Evolutionary conservation across 2,888 invertebrate genomes (phyloP).

Genomic region (Esperia sulphurella): DNA sequence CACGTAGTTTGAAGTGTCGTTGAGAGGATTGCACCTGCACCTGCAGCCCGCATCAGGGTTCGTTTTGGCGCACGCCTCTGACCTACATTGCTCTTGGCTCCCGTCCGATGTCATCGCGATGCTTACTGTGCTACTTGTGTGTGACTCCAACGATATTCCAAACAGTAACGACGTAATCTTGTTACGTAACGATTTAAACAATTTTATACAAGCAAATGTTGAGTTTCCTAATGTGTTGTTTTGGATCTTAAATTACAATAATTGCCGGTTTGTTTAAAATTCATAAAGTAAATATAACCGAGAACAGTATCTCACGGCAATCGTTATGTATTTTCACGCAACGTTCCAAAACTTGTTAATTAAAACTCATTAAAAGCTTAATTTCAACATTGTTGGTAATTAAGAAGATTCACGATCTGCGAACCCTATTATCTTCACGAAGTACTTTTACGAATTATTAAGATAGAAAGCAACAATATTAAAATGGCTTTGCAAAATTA

Average conservation of each 20-base stretch:
- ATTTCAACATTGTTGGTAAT: conserved; percentile 73
- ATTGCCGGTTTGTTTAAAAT: conserved; percentile 23
- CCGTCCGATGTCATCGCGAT: conserved; percentile 9
- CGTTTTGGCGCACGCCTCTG: conserved; percentile 12
- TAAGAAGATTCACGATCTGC: conserved; percentile 74
- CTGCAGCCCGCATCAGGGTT: not conserved
- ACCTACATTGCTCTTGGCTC: conserved; percentile 14
- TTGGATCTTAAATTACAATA: conserved; percentile 14
- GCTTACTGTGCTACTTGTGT: conserved; percentile 11
- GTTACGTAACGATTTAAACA: not conserved
- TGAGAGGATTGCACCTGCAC: conserved; percentile 7
- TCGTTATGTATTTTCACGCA: conserved; percentile 55
- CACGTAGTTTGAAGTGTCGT: conserved; percentile 6
- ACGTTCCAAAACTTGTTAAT: conserved; percentile 68
- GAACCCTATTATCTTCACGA: conserved; percentile 63
- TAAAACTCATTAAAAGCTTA: conserved; percentile 74
- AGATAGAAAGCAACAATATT: conserved; percentile 53
- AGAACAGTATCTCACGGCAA: conserved; percentile 38
- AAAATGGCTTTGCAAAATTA: conserved; percentile 37
- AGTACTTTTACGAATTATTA: conserved; percentile 61
- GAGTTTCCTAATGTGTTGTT: not conserved
- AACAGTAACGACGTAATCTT: too few species aligned
- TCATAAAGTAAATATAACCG: conserved; percentile 28
- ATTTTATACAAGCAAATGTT: not conserved
- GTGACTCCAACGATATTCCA: too few species aligned